Evolutionary conservation across 1,140 invertebrate species (phyloP), one percentile per base, ranked within the genome.

Genomic region (Muscidifurax raptorellus): DNA sequence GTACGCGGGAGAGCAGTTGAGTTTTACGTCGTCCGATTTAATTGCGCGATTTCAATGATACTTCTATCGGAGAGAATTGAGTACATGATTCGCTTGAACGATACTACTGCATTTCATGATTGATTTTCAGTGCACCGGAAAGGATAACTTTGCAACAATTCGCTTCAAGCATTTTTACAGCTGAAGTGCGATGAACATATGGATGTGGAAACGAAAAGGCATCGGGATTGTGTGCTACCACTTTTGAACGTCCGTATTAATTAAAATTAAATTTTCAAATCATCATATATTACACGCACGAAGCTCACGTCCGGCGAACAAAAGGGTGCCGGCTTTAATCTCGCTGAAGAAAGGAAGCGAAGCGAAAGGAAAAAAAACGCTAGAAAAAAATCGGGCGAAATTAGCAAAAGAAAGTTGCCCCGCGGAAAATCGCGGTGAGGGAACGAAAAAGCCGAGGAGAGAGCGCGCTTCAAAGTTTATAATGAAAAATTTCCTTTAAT

Each of bases 401-500:
- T 77, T 77, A 59, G 44, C 27, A 28, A 59, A 59, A 64, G 47
- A 77, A 77, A 77, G 47, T 77, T 77, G 36, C 3, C 28, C 15
- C 27, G 47, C 25, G 47, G 28, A 77, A n/a, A 67, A 79, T 79
- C 52, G n/a, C 75, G 47, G 5, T 18, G 59, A 27, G 22, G 15
- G 64, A 80, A 30, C 78, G 36, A 71, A 72, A 81, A 72, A 81
- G 25, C 44, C 22, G 40, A 27, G 22, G 22, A 40, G 25, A 9
- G 10, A n/a, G 44, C 25, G 22, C 9, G 76, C 52, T 79, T 74
- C 47, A 85, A 82, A 78, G 59, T 74, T 85, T 79, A 67, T 78
- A 85, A 85, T 85, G 79, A 85, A 85, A 85, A 85, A 78, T 78
- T 76, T 69, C 40, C 52, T 71, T 85, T 81, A 85, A 85, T 85